Evolutionary conservation across 2,113 vertebrate genomes (phyloP).

Genomic region (Hypocryptadius cinnamomeus): DNA sequence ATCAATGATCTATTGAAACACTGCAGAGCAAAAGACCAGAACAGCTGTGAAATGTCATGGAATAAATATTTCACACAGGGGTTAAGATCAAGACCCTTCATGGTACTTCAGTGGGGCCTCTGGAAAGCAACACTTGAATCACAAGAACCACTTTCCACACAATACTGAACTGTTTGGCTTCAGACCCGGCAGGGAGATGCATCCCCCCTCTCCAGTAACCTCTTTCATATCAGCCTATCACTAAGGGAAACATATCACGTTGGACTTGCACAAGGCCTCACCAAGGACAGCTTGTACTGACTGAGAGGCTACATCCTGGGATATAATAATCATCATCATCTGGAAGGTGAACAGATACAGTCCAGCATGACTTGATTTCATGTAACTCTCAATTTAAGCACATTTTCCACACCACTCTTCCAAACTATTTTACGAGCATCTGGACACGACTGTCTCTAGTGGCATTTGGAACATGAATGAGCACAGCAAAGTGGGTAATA

Average conservation of each 20-base stretch:
- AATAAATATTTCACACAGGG: background rate
- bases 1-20: background rate
- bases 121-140: background rate
- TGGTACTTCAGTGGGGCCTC: background rate
- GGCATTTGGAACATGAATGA: background rate
- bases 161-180: background rate
- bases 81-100: background rate
- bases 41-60: background rate
- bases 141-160: background rate
- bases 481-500: slow-evolving; percentile 71
- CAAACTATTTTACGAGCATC: background rate
- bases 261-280: background rate
- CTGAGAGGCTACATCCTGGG: background rate
- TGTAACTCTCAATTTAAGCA: background rate
- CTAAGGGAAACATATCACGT: background rate
- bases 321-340: background rate
- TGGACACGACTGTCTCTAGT: background rate
- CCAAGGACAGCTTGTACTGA: background rate
- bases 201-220: background rate
- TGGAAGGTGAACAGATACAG: background rate
- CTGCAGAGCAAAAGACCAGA: background rate
- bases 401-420: background rate
- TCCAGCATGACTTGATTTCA: background rate
- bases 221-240: background rate
- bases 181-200: background rate